phyloP scores from a whole-genome alignment of 1,140 invertebrate species.

The Leptinotarsa defecta region DNA sequence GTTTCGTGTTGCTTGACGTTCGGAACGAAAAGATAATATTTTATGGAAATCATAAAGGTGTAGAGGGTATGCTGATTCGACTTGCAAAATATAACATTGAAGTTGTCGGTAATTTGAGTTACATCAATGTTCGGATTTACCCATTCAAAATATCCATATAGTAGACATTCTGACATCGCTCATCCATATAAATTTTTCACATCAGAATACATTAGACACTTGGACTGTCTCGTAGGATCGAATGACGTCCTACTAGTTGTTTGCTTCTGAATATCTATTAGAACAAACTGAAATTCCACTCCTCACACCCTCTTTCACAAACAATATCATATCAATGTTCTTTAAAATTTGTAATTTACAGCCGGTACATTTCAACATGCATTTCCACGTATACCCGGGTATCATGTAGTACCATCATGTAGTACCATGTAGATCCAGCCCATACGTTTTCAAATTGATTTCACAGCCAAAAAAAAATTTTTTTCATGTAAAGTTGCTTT shows the following conservation, averaged over 20 bases:
- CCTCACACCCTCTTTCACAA: slow-evolving; percentile 53
- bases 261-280: slow-evolving; percentile 51
- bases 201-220: slow-evolving; percentile 58
- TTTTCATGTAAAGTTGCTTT: slow-evolving; percentile 44
- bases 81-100: no score
- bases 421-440: slow-evolving; percentile 54
- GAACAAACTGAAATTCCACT: slow-evolving; percentile 50
- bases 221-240: slow-evolving; percentile 7
- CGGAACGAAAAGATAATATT: no score
- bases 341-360: slow-evolving; percentile 49
- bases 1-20: no score
- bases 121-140: no score
- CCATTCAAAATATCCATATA: no score
- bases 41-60: no score
- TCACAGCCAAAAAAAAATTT: slow-evolving; percentile 54
- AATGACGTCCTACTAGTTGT: slow-evolving; percentile 47
- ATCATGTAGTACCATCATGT: slow-evolving; percentile 53
- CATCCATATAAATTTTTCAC: slow-evolving; percentile 54
- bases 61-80: no score
- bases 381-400: slow-evolving; percentile 51
- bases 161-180: no score
- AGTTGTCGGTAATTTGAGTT: no score
- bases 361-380: slow-evolving; percentile 43
- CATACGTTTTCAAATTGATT: slow-evolving; percentile 45
- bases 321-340: slow-evolving; percentile 53